Evolutionary conservation across 2,888 invertebrate species (phyloP), one percentile per base, ranked within the genome.

Genomic region (Ceraclea dissimilis): DNA sequence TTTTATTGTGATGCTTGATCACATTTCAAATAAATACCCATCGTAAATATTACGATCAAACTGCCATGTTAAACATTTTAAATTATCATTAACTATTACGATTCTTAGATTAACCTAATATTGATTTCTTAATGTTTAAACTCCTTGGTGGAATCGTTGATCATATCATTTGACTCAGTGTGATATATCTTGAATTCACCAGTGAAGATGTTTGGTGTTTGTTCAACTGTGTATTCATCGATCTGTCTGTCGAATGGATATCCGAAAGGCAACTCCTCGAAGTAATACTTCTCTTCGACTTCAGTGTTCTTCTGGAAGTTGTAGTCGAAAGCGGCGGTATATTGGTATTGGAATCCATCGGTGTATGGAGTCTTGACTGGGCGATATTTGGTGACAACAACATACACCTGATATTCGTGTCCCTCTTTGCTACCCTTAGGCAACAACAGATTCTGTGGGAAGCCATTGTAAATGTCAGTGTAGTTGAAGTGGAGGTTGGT

Each of bases 221-320:
- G 76, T 79, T 83, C 86, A 61, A 69, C 66, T 10, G 10, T 26
- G 49, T 74, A 72, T 62, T 79, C 73, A 57, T 81, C 75, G 66
- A 86, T 79, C 33, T 73, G 73, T 62, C 86, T 81, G 71, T 90
- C 88, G 75, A 90, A 83, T 63, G 90, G 90, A 79, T 82, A 90
- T 58, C 86, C 87, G 63, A 84, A 75, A 1, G 88, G 80, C 68
- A 79, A 78, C 49, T 75, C 78, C 70, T 88, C 88, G 62, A 82
- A 70, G 61, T 75, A 76, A 5, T 70, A 73, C 65, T 79, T 68
- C 68, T 13, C 17, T 16, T 43, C 17, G 78, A 81, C 66, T 75
- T 75, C 63, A 26, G 10, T 26, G n/a, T 13, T 16, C 46, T 20
- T 46, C 19, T 46, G 46, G 46, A 46, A 46, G 79, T 80, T 78